These are phyloP conservation scores for Prostheceraeus crozeri DNA, from an alignment of 2,888 invertebrate species.

Conservation along the genomic window DNA sequence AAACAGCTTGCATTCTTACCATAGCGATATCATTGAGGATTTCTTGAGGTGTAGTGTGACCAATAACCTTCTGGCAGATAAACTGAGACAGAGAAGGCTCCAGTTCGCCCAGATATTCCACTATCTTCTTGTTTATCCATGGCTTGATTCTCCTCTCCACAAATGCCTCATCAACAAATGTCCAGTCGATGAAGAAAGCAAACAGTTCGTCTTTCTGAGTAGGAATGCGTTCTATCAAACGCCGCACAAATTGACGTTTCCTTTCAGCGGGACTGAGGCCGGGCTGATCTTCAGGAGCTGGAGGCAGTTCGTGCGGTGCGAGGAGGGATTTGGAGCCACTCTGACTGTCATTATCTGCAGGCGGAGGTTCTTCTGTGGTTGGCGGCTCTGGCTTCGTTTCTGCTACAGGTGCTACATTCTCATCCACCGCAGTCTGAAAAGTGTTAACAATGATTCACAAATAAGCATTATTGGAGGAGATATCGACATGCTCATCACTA, in stretches of 20 bases:
- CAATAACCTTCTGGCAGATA: conserved; percentile 93
- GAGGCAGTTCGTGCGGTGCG: background rate
- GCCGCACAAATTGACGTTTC: conserved; percentile 75
- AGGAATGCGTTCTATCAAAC: conserved; percentile 93
- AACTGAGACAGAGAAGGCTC: conserved; percentile 97
- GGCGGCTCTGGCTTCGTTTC: background rate
- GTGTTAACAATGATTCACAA: too few relatives aligned
- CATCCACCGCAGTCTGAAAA: too few relatives aligned
- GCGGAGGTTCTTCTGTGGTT: background rate
- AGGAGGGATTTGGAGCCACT: too few relatives aligned
- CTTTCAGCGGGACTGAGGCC: conserved; percentile 42
- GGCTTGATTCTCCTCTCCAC: conserved; percentile 95
- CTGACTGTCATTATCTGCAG: too few relatives aligned
- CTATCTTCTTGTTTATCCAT: conserved; percentile 99
- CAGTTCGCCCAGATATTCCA: conserved; percentile 98
- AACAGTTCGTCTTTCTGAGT: conserved; percentile 93
- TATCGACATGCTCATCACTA: too few relatives aligned
- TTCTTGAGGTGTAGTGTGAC: conserved; percentile 80
- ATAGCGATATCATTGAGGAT: conserved; percentile 97
- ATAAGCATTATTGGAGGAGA: too few relatives aligned
- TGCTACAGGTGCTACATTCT: background rate
- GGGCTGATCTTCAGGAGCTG: background rate
- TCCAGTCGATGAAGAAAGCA: conserved; percentile 84
- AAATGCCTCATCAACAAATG: conserved; percentile 67
- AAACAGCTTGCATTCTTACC: too few relatives aligned